These are phyloP conservation scores for Odontocolon sp. DNA, from an alignment of 2,888 invertebrate species.

Conservation along the genomic window DNA sequence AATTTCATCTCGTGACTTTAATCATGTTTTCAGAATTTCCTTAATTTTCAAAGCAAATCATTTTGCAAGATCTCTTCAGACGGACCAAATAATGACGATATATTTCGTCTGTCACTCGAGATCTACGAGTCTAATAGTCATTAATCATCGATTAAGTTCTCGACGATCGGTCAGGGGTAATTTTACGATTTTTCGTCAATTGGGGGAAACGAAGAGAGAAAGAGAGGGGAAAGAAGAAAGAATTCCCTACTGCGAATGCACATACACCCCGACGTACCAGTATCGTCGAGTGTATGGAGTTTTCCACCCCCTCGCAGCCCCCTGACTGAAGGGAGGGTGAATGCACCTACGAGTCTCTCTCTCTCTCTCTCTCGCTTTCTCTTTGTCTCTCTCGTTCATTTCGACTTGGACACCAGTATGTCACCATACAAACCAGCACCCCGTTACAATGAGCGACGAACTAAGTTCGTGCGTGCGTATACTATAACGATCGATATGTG, in stretches of 20 bases:
- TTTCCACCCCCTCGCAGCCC: conserved; percentile 49
- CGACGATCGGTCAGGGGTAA: conserved; percentile 77
- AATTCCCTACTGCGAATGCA: conserved; percentile 3
- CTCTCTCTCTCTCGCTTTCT: conserved; percentile 40
- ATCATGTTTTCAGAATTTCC: conserved; percentile 4
- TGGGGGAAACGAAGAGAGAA: conserved; percentile 63
- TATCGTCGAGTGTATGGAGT: conserved; percentile 12
- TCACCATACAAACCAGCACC: conserved; percentile 79
- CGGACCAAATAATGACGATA: neutral
- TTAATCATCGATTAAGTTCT: conserved; percentile 80
- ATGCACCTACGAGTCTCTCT: conserved; percentile 49
- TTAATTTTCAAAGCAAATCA: conserved; percentile 23
- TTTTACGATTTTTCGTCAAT: conserved; percentile 79
- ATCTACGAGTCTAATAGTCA: conserved; percentile 64
- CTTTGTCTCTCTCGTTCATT: neutral
- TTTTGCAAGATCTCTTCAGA: no score
- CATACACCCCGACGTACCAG: conserved; percentile 28
- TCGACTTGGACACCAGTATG: conserved; percentile 76
- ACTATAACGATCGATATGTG: conserved; percentile 76
- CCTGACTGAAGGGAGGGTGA: conserved; percentile 56
- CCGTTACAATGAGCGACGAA: conserved; percentile 73
- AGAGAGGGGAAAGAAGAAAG: no score
- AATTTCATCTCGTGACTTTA: neutral
- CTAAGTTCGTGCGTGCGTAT: conserved; percentile 51
- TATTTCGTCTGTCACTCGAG: conserved; percentile 25